Conservation (phyloP, 2,113 vertebrate genomes). For the Smithornis capensis region DNA sequence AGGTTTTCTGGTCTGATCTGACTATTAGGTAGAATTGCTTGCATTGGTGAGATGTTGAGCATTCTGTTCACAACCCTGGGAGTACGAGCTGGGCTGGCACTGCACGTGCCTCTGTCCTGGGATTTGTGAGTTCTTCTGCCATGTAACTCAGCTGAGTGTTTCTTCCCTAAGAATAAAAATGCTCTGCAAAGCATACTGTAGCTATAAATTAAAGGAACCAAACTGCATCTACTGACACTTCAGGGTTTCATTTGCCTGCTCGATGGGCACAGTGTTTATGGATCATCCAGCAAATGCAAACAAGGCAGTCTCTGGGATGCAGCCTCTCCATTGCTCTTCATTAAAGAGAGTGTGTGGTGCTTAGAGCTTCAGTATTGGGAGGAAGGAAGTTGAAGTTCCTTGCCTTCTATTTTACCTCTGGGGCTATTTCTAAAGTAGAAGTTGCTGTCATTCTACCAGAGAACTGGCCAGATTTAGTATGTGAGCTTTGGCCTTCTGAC, state of each 20-base stretch:
- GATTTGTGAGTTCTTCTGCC: background rate
- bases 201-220: background rate
- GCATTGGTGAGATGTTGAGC: background rate
- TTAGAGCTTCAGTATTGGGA: background rate
- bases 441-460: background rate
- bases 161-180: constrained; percentile 1
- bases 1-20: background rate
- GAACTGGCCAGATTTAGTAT: background rate
- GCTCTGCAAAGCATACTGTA: background rate
- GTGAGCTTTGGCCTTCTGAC: background rate
- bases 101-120: background rate
- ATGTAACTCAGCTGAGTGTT: background rate
- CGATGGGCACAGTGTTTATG: background rate
- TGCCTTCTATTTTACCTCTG: background rate
- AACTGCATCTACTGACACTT: background rate
- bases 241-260: background rate
- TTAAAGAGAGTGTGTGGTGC: background rate
- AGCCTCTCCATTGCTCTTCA: background rate
- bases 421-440: background rate
- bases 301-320: background rate
- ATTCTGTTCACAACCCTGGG: background rate
- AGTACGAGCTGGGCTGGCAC: background rate
- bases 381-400: background rate
- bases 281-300: background rate
- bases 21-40: background rate